Conservation (phyloP, 2,113 vertebrate species). For the Falcunculus frontatus region DNA sequence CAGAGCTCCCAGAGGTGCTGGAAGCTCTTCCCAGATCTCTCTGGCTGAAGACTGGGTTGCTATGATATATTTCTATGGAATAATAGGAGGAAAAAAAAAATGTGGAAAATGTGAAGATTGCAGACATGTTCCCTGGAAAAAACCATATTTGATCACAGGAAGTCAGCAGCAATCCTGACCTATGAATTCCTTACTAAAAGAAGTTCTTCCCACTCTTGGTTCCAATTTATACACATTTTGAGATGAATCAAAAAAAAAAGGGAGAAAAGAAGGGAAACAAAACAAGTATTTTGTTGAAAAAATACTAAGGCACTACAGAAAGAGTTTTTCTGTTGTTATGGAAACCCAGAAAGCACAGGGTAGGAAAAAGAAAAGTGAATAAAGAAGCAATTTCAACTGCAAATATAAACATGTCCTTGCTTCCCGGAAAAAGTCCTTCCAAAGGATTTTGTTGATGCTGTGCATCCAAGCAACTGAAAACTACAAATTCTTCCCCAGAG, state of each 20-base stretch:
- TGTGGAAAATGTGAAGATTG: constrained; percentile 28
- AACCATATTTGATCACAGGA: background rate
- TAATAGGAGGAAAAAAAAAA: background rate
- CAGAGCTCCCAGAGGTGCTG: background rate
- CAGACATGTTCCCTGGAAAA: background rate
- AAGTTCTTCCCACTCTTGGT: background rate
- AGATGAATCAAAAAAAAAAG: background rate
- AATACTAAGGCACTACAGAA: background rate
- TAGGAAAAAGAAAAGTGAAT: background rate
- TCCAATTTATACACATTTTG: background rate
- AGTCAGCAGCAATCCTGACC: background rate
- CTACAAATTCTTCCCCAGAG: constrained; percentile 8
- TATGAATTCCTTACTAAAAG: background rate
- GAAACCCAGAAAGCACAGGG: constrained; percentile 50
- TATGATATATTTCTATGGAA: constrained; percentile 10
- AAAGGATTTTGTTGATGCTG: constrained; percentile 26
- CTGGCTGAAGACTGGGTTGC: background rate
- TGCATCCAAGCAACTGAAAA: constrained; percentile 33
- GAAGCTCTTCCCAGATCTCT: background rate
- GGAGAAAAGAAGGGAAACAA: background rate
- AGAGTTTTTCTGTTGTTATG: constrained; percentile 59
- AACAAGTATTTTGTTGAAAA: background rate
- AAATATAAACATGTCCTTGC: constrained; percentile 11
- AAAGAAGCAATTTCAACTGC: constrained; percentile 25
- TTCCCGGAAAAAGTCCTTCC: constrained; percentile 47